Percentiles rank a stretch among this genome's conserved stretches.
phyloP scores from a whole-genome alignment of 2,797 vertebrate species.

The Cryptoblepharus egeriae region DNA sequence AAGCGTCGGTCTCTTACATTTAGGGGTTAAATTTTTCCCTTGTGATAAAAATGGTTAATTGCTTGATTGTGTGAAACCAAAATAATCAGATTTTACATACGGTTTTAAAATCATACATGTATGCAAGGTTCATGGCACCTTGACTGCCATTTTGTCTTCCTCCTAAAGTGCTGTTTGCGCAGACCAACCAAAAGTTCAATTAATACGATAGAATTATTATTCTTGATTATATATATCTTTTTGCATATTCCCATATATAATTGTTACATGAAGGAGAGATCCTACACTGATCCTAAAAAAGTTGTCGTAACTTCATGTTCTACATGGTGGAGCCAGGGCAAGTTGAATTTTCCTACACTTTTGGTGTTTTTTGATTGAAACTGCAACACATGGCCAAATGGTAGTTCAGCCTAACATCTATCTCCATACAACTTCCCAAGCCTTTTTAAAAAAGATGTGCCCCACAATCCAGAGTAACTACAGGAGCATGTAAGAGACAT shows the following conservation, averaged over 20 bases:
- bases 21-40: background rate
- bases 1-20: background rate
- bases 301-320: background rate
- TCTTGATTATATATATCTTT: background rate
- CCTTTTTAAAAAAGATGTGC: too few species aligned
- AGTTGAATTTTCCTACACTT: background rate
- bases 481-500: too few species aligned
- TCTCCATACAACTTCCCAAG: background rate
- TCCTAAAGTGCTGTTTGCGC: background rate
- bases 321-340: background rate
- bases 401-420: background rate
- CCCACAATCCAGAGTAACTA: too few species aligned
- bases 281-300: background rate
- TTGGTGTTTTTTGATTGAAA: background rate
- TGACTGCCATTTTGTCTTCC: background rate
- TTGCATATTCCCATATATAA: background rate
- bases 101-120: background rate
- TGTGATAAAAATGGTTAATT: background rate
- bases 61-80: background rate
- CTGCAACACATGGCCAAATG: background rate
- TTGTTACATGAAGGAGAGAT: background rate
- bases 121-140: background rate
- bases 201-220: background rate
- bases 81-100: background rate
- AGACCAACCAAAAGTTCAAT: background rate